Conservation (phyloP, 30 jellyfish, hydroid and myxozoan genomes). For the Hydra vulgaris region DNA sequence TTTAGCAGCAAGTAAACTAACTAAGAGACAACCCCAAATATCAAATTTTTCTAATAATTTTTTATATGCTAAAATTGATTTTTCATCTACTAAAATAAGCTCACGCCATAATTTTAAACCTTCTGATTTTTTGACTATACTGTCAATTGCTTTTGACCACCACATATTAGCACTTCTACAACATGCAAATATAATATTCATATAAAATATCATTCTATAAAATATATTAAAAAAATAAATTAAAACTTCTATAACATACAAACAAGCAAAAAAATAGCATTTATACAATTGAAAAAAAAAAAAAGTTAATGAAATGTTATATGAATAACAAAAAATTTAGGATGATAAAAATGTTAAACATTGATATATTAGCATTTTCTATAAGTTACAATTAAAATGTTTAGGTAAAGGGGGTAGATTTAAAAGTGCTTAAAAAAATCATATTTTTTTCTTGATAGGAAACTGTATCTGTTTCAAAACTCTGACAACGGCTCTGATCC, state of each 20-base stretch:
- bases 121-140: slow-evolving; percentile 37
- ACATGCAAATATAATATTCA: background rate
- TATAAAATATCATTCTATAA: background rate
- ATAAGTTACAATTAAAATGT: too few species aligned
- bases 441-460: too few species aligned
- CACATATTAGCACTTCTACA: slow-evolving; percentile 57
- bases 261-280: background rate
- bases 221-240: too few species aligned
- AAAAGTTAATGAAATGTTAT: background rate
- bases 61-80: slow-evolving; percentile 24
- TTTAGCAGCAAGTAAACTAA: slow-evolving; percentile 56
- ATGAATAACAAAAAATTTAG: background rate
- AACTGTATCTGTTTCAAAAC: too few species aligned
- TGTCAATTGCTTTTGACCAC: slow-evolving; percentile 65
- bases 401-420: too few species aligned
- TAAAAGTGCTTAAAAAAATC: too few species aligned
- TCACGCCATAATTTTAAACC: slow-evolving; percentile 60
- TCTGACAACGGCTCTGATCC: too few species aligned
- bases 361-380: too few species aligned
- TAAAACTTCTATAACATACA: too few species aligned
- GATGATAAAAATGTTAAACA: background rate
- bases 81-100: slow-evolving; percentile 3
- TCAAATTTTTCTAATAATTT: slow-evolving; percentile 50
- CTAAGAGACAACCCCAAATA: slow-evolving; percentile 71
- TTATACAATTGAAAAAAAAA: too few species aligned